Evolutionary conservation across 2,113 vertebrate species (phyloP).

Genomic region (Leiothrix lutea): DNA sequence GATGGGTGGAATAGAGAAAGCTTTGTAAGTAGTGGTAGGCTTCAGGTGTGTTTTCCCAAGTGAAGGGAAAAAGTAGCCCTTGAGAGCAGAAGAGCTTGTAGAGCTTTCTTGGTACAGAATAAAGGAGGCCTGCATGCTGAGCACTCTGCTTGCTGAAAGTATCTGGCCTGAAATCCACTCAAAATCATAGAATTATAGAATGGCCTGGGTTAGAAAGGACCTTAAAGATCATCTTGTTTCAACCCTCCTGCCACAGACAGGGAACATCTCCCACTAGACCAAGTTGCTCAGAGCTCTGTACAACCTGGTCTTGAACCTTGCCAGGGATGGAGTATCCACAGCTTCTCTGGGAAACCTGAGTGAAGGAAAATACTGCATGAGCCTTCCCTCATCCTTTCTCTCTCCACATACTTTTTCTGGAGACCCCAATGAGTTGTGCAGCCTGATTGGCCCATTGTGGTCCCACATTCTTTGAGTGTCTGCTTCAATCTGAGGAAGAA

Average conservation of each 20-base stretch:
- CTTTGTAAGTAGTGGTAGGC: neutral
- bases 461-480: neutral
- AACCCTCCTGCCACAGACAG: neutral
- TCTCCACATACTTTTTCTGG: neutral
- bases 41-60: neutral
- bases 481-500: neutral
- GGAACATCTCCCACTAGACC: no score
- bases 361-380: neutral
- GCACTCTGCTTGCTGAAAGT: neutral
- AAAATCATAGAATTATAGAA: neutral
- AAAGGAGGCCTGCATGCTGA: neutral
- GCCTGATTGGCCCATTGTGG: neutral
- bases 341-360: neutral
- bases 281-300: neutral
- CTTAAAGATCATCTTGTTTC: accelerated
- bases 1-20: neutral
- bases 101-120: neutral
- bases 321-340: neutral
- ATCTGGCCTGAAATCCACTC: neutral
- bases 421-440: neutral
- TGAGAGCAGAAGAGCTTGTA: neutral
- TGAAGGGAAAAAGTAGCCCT: neutral
- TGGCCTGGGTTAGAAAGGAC: neutral
- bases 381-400: neutral
- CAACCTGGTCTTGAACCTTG: neutral